These are phyloP conservation scores for Cephalopachus bancanus DNA, from an alignment of 2,797 vertebrate species.

Conservation along the genomic window DNA sequence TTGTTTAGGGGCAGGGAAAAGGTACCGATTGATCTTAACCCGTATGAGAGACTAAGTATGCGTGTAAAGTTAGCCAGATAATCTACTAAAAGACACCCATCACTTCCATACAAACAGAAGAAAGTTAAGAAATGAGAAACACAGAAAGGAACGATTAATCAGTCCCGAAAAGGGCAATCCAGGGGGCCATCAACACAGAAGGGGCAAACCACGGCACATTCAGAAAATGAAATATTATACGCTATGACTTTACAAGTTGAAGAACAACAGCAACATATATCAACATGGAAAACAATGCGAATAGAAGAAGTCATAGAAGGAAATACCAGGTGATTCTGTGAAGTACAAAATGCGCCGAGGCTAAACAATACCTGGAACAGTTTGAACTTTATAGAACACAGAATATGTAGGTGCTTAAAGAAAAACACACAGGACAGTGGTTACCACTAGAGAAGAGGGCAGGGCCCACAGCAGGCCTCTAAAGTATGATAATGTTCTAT, in stretches of 20 bases:
- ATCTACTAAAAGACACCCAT: background rate
- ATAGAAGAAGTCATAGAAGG: background rate
- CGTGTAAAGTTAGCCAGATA: background rate
- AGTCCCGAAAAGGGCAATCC: background rate
- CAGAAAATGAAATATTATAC: background rate
- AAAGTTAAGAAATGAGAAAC: background rate
- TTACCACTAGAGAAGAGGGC: background rate
- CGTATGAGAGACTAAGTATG: background rate
- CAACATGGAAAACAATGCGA: background rate
- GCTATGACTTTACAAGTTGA: background rate
- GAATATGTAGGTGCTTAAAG: background rate
- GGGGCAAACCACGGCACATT: background rate
- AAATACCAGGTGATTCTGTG: background rate
- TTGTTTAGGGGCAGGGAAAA: background rate
- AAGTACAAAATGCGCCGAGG: constrained; percentile 9
- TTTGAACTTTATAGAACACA: background rate
- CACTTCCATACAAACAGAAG: background rate
- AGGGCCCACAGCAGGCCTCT: background rate
- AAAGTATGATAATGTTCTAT: background rate
- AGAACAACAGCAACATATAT: background rate
- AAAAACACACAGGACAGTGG: background rate
- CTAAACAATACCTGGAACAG: background rate
- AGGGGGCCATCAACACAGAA: background rate
- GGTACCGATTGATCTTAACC: background rate
- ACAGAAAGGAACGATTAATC: background rate